Percentiles rank a stretch among this genome's conserved stretches.
Evolutionary conservation across 2,797 vertebrate genomes (phyloP).

Genomic region (Schizopygopsis pylzovi): DNA sequence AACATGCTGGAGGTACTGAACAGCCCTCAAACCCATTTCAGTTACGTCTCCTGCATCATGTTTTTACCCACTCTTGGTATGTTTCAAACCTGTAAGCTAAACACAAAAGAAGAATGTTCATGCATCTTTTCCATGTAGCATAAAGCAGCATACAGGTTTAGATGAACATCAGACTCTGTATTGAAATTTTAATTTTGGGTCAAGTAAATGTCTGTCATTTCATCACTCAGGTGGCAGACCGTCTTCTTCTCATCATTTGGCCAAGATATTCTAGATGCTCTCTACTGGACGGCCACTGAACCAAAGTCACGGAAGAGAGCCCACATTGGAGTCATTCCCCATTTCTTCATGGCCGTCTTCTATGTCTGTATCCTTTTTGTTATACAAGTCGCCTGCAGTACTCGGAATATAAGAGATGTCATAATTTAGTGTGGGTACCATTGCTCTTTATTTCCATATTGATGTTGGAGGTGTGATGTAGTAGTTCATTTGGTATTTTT

Average conservation of each 20-base stretch:
- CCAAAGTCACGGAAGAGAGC: slow-evolving; percentile 94
- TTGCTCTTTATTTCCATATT: not conserved
- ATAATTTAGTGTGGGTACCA: not conserved
- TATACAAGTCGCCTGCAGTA: not conserved
- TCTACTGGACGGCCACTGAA: slow-evolving; percentile 98
- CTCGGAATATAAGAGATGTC: not conserved
- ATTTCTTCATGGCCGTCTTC: slow-evolving; percentile 96
- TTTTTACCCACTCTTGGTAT: not conserved
- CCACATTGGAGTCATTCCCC: slow-evolving; percentile 93
- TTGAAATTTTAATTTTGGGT: not conserved
- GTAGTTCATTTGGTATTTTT: not conserved
- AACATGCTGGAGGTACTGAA: slow-evolving; percentile 95
- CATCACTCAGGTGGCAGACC: slow-evolving; percentile 88
- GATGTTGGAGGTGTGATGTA: not conserved
- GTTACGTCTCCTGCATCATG: not conserved
- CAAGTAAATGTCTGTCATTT: not conserved
- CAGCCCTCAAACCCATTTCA: not conserved
- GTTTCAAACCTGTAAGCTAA: not conserved
- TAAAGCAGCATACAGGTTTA: not conserved
- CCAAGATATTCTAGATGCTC: slow-evolving; percentile 96
- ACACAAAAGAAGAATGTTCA: not conserved
- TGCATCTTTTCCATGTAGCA: not conserved
- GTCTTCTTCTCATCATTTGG: slow-evolving; percentile 97
- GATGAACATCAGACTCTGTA: not conserved
- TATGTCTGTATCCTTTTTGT: slow-evolving; percentile 96